Evolutionary conservation across 2,797 vertebrate genomes (phyloP).

Genomic region (Sylvia borin): DNA sequence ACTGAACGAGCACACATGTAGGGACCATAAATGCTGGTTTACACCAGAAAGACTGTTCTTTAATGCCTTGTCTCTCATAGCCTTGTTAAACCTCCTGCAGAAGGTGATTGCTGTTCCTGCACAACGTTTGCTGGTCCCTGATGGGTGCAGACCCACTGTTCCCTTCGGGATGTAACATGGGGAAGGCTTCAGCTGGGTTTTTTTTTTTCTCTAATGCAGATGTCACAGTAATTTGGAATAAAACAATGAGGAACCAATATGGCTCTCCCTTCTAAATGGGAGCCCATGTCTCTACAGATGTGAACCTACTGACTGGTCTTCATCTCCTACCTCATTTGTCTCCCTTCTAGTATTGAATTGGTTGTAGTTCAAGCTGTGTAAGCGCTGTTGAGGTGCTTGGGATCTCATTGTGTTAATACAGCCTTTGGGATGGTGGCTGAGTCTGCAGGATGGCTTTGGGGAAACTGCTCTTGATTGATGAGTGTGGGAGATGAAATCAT

Average conservation of each 20-base stretch:
- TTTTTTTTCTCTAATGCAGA: background rate
- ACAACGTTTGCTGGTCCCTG: fast-evolving
- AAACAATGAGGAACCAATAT: background rate
- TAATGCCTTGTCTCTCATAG: background rate
- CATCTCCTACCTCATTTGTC: background rate
- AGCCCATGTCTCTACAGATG: fast-evolving
- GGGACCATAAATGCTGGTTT: background rate
- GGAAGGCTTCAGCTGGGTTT: background rate
- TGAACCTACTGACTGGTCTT: background rate
- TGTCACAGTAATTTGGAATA: background rate
- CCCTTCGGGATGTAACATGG: background rate
- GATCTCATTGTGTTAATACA: background rate
- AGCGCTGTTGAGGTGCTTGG: background rate
- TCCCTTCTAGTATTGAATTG: background rate
- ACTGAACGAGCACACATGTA: fast-evolving
- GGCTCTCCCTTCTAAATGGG: background rate
- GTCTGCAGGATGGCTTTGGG: background rate
- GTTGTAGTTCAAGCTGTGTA: fast-evolving
- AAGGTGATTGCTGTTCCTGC: background rate
- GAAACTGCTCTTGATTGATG: background rate
- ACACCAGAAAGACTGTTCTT: fast-evolving
- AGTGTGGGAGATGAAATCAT: background rate
- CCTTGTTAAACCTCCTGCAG: background rate
- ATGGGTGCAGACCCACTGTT: no score
- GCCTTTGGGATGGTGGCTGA: background rate